A percentile compares a stretch with the other conserved stretches of the same genome.
These are phyloP conservation scores for Agonum fuliginosum DNA, from an alignment of 2,888 invertebrate genomes.

Conservation along the genomic window DNA sequence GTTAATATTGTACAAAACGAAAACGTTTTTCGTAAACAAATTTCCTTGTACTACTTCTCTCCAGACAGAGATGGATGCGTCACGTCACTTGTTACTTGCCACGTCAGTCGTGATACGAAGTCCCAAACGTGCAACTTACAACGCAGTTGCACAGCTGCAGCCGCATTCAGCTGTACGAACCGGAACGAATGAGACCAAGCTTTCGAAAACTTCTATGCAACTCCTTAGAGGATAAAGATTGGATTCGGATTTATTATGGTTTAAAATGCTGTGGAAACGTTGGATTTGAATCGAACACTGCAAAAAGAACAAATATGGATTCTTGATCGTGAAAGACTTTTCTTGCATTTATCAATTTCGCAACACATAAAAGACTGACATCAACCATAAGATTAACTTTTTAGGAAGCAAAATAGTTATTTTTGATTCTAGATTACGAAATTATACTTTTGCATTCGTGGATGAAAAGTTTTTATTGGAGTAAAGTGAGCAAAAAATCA, in stretches of 20 bases:
- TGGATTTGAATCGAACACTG: neutral
- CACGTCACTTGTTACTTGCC: neutral
- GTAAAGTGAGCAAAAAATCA: no score
- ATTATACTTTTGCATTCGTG: no score
- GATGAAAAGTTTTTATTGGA: no score
- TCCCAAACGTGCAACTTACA: constrained; percentile 1
- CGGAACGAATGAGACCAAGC: neutral
- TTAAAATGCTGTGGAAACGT: neutral
- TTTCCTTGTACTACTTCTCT: neutral
- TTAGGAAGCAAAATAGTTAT: no score
- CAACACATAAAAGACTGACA: no score
- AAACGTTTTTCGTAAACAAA: neutral
- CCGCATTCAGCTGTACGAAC: neutral
- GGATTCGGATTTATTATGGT: neutral
- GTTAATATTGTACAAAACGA: neutral
- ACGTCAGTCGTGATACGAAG: neutral
- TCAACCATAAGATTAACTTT: no score
- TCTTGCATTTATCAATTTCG: no score
- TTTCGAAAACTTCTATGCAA: neutral
- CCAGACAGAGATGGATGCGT: neutral
- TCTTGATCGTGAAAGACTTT: no score
- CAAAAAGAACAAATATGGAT: neutral
- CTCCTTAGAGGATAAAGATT: neutral
- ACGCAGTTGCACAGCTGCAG: neutral
- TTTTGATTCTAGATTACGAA: no score